Evolutionary conservation across 2,888 invertebrate species (phyloP), one percentile per base, ranked within the genome.

Genomic region (Idaea aversata): DNA sequence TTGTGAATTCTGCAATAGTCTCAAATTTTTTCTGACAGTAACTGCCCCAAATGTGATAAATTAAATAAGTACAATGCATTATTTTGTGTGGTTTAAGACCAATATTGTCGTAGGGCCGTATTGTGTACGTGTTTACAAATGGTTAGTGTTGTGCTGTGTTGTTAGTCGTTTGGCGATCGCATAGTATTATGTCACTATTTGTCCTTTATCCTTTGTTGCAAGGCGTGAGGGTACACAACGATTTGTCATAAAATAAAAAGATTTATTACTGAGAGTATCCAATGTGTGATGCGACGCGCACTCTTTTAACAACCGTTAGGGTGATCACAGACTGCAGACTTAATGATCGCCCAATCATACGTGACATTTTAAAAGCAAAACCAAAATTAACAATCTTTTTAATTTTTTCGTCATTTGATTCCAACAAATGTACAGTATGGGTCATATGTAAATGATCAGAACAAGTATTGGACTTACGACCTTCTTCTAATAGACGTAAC

Each of bases 231-330:
- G 84, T 86, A 85, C 86, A 88, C 90, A 88, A 88, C 91, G 88
- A 93, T 93, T 92, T 93, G 92, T 93, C 92, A 93, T 92, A 91
- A 92, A 93, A 91, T 90, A 90, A 88, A 91, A 87, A 92, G 91
- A 93, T 93, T 92, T 92, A 92, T 92, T 80, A 85, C 82, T 77
- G 47, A 72, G 67, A 77, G 70, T 78, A 79, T 77, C 80, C 80
- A 75, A 82, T 80, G 85, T 83, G 85, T 82, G 85, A 86, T 84
- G 82, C 82, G 47, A 80, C 79, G 81, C 47, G 78, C 80, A 85
- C 88, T 88, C 86, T 87, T 82, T 86, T 88, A 88, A 85, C 86
- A 87, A 82, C 88, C 88, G 88, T 90, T 89, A 91, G 85, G 84
- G 47, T 13, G 4, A 10, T 4, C 10, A 7, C 47, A 10, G 47